Conservation (phyloP, 2,888 invertebrate species). For the Clivina fossor region DNA sequence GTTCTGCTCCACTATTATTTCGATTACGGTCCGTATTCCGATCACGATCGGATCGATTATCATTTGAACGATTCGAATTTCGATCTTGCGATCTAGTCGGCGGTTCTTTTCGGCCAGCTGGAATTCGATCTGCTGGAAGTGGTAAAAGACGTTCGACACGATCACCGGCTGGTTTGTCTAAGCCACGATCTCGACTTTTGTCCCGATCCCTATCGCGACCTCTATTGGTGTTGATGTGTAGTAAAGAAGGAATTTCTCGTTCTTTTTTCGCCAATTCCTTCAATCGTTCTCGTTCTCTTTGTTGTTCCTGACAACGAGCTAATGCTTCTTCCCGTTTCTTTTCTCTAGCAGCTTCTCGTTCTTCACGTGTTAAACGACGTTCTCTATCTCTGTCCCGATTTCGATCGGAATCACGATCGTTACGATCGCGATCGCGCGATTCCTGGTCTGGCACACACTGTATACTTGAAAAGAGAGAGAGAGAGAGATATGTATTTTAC, state of each 20-base stretch:
- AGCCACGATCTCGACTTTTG: slow-evolving; percentile 59
- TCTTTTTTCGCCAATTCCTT: slow-evolving; percentile 56
- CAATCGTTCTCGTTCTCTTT: slow-evolving; percentile 58
- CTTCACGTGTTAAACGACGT: slow-evolving; percentile 56
- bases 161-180: slow-evolving; percentile 62
- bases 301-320: slow-evolving; percentile 65
- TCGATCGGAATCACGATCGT: slow-evolving; percentile 60
- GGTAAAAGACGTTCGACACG: slow-evolving; percentile 64
- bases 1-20: slow-evolving; percentile 38
- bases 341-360: slow-evolving; percentile 61
- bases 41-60: slow-evolving; percentile 55
- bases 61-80: slow-evolving; percentile 57
- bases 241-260: slow-evolving; percentile 52
- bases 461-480: too few species aligned
- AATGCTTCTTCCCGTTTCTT: slow-evolving; percentile 66
- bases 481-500: too few species aligned
- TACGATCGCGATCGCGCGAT: slow-evolving; percentile 58
- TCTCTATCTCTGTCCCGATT: slow-evolving; percentile 55
- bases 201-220: slow-evolving; percentile 56
- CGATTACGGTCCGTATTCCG: slow-evolving; percentile 46
- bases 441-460: too few species aligned
- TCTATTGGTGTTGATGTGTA: slow-evolving; percentile 52
- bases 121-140: slow-evolving; percentile 64
- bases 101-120: slow-evolving; percentile 49
- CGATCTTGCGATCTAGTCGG: slow-evolving; percentile 57